phyloP scores from a whole-genome alignment of 2,888 invertebrate genomes.

The Deilephila elpenor region DNA sequence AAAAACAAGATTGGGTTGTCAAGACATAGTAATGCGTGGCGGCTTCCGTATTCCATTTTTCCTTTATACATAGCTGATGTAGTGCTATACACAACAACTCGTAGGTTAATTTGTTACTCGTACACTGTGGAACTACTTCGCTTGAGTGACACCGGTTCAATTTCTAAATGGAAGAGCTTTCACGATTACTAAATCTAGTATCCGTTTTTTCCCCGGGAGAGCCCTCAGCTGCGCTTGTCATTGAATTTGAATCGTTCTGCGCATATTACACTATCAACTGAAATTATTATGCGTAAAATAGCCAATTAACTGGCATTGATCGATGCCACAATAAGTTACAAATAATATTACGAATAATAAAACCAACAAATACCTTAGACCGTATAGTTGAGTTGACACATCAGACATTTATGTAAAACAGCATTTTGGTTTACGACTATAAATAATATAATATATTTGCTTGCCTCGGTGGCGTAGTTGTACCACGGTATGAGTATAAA shows the following conservation, averaged over 20 bases:
- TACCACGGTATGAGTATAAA: no score
- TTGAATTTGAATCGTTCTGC: neutral
- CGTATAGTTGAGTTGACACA: no score
- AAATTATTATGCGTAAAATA: neutral
- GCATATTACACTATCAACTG: neutral
- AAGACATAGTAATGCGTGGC: neutral
- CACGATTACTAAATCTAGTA: constrained; percentile 1
- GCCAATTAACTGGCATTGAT: no score
- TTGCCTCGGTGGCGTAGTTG: no score
- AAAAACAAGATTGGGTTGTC: neutral
- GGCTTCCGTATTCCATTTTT: neutral
- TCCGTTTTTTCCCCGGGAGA: neutral
- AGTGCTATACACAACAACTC: neutral
- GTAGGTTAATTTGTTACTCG: neutral
- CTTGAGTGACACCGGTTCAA: neutral
- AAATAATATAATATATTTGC: no score
- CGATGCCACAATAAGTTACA: no score
- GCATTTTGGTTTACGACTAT: no score
- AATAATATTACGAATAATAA: no score
- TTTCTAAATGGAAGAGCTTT: neutral
- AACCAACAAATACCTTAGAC: no score
- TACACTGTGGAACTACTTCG: neutral
- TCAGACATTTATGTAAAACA: no score
- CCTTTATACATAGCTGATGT: neutral
- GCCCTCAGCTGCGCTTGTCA: neutral